A percentile compares a stretch with the other conserved stretches of the same genome.
These are phyloP conservation scores for Orius insidiosus DNA, from an alignment of 1,140 invertebrate genomes.

Conservation along the genomic window DNA sequence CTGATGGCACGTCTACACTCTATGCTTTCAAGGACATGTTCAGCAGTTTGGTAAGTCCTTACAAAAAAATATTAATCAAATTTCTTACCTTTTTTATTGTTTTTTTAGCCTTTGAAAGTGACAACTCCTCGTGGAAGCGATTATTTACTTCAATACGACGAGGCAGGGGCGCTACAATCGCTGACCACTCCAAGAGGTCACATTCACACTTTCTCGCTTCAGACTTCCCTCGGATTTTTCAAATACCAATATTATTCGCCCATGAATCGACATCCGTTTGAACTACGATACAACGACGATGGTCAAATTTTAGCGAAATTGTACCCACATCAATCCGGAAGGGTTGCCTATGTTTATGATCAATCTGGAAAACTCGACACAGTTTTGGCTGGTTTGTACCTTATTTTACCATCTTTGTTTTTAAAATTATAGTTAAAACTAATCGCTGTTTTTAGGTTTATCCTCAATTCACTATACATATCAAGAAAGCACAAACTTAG, in stretches of 20 bases:
- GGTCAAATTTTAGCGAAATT: conserved; percentile 75
- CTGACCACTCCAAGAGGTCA: conserved; percentile 82
- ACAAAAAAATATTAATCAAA: no score
- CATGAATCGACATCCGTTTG: conserved; percentile 74
- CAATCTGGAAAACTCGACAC: conserved; percentile 64
- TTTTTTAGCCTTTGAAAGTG: conserved; percentile 59
- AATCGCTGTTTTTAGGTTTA: conserved; percentile 33
- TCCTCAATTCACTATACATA: conserved; percentile 80
- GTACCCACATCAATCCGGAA: conserved; percentile 75
- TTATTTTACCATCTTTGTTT: conserved; percentile 13
- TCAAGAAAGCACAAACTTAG: conserved; percentile 61
- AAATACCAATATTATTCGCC: conserved; percentile 83
- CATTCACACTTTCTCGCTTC: conserved; percentile 78
- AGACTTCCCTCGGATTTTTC: conserved; percentile 82
- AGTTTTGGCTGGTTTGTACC: conserved; percentile 46
- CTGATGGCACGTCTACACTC: conserved; percentile 66
- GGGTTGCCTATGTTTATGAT: conserved; percentile 77
- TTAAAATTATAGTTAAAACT: background rate
- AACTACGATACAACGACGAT: conserved; percentile 78
- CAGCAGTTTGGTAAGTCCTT: conserved; percentile 45
- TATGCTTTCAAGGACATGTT: conserved; percentile 80
- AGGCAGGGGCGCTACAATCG: conserved; percentile 74
- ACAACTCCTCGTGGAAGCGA: conserved; percentile 81
- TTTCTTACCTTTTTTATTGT: no score
- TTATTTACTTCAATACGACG: conserved; percentile 81